Evolutionary conservation across 1,140 invertebrate genomes (phyloP).

Genomic region (Penaeus japonicus): DNA sequence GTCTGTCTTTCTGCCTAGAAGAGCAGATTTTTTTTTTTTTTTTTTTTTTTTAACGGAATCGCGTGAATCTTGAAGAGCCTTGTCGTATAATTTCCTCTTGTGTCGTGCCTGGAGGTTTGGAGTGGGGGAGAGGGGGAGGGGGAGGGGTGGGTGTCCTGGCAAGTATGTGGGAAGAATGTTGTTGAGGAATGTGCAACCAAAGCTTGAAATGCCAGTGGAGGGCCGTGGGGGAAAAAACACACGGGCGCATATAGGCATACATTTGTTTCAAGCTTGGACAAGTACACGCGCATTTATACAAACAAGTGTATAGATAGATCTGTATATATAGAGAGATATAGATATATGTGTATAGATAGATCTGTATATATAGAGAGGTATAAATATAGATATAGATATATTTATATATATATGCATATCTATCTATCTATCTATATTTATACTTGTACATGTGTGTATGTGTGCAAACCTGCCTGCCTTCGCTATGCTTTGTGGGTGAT

Average conservation of each 20-base stretch:
- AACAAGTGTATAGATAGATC: neutral
- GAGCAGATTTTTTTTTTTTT: no score
- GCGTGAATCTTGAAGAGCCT: no score
- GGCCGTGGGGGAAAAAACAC: neutral
- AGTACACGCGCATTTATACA: neutral
- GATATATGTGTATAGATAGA: neutral
- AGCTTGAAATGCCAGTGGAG: neutral
- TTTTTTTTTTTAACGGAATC: no score
- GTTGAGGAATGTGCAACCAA: constrained; percentile 2
- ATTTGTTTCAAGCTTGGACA: neutral
- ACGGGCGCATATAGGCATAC: neutral
- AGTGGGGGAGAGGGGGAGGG: neutral
- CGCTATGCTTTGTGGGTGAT: no score
- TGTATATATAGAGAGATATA: neutral
- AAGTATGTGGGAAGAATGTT: neutral
- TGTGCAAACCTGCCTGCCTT: no score
- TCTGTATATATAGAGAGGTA: neutral
- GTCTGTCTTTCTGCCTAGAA: no score
- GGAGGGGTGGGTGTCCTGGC: neutral
- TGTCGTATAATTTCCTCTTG: no score
- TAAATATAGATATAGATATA: neutral
- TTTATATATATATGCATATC: no score
- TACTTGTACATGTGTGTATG: no score
- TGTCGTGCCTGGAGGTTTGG: neutral
- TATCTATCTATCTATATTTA: no score